Conservation (phyloP, 1,140 invertebrate species). For the Ganaspis sp. region DNA sequence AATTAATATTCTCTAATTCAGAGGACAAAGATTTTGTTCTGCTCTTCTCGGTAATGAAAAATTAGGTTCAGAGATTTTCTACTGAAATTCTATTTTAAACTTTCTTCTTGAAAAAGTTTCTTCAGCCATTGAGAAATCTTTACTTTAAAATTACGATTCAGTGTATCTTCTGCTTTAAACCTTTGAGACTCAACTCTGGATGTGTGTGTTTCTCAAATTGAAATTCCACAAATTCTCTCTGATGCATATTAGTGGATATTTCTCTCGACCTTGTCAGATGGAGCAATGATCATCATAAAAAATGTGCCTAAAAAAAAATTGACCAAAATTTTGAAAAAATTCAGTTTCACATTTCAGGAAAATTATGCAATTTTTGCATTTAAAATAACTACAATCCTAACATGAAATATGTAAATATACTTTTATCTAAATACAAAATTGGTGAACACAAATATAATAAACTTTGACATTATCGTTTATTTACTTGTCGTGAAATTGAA, state of each 20-base stretch:
- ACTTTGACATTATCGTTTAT: too few species aligned
- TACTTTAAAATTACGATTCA: background rate
- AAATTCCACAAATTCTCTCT: conserved; percentile 8
- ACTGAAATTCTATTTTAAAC: conserved; percentile 6
- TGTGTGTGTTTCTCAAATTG: conserved; percentile 2
- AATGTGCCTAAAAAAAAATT: background rate
- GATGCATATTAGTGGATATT: background rate
- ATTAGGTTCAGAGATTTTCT: background rate
- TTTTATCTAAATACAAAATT: too few species aligned
- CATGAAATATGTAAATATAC: too few species aligned
- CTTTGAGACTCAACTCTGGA: background rate
- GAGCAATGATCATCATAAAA: background rate
- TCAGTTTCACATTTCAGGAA: too few species aligned
- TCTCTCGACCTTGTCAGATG: background rate
- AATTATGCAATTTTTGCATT: too few species aligned
- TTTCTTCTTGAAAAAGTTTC: background rate
- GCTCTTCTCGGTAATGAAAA: background rate
- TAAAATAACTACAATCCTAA: too few species aligned
- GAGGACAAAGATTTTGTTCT: background rate
- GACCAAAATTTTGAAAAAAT: background rate
- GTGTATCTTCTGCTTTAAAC: background rate
- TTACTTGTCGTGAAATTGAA: too few species aligned
- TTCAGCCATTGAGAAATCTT: background rate
- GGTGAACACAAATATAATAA: too few species aligned
- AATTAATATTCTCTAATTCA: too few species aligned